Evolutionary conservation across 2,888 invertebrate species (phyloP).

Genomic region (Coenonympha glycerion): DNA sequence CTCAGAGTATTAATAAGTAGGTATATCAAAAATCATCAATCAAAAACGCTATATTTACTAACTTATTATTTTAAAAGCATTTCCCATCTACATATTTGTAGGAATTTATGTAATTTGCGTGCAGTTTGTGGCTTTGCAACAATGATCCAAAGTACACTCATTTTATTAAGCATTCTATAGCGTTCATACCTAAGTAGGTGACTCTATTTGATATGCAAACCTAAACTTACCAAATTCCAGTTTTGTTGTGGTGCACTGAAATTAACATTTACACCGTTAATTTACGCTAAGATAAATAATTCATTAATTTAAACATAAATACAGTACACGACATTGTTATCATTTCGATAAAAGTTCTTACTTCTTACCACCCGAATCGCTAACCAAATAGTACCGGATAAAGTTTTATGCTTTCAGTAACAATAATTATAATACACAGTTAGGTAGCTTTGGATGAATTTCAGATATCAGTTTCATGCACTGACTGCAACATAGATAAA

Average conservation of each 20-base stretch:
- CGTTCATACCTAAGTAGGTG: background rate
- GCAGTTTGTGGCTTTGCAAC: constrained; percentile 1
- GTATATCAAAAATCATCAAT: no score
- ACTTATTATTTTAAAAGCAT: constrained; percentile 2
- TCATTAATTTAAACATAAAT: no score
- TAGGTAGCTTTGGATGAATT: no score
- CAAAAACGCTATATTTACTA: background rate
- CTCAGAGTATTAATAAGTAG: no score
- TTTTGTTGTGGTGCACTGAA: constrained; percentile 71
- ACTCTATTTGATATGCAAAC: constrained; percentile 29
- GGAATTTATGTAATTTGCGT: background rate
- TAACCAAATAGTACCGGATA: no score
- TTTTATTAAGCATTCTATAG: background rate
- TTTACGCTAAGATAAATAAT: constrained; percentile 4
- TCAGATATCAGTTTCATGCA: no score
- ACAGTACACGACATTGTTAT: no score
- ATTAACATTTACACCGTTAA: constrained; percentile 49
- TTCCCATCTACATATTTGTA: background rate
- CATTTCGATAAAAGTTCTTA: no score
- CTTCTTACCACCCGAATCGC: no score
- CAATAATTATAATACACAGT: no score
- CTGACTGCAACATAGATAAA: no score
- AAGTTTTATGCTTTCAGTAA: no score
- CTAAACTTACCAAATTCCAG: constrained; percentile 64
- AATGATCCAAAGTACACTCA: background rate